Evolutionary conservation across 2,888 invertebrate genomes (phyloP).

Genomic region (Drosophila subquinaria): DNA sequence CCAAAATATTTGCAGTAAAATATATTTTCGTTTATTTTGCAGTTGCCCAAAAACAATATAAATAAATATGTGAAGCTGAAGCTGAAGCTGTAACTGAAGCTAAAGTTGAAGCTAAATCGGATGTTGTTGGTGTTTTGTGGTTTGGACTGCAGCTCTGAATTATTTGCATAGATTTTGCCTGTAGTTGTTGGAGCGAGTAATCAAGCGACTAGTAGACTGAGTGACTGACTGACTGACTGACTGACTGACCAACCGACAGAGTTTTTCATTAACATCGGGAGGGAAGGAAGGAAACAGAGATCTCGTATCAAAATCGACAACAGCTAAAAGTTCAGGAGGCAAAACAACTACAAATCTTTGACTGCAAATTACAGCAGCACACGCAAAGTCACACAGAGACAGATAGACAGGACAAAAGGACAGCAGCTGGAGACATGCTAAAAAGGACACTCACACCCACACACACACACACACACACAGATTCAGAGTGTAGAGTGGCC

Average conservation of each 20-base stretch:
- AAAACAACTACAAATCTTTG: constrained; percentile 59
- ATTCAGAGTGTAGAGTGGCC: constrained; percentile 22
- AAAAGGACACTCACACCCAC: constrained; percentile 23
- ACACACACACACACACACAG: constrained; percentile 23
- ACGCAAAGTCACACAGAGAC: constrained; percentile 43
- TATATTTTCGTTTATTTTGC: constrained; percentile 25
- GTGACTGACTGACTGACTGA: constrained; percentile 2
- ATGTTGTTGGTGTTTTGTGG: constrained; percentile 39
- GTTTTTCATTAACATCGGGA: constrained; percentile 56
- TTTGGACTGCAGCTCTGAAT: constrained; percentile 36
- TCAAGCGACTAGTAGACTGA: constrained; percentile 23
- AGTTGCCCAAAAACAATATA: constrained; percentile 9
- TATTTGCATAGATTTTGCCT: constrained; percentile 55
- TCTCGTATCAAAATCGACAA: constrained; percentile 70
- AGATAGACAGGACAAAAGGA: constrained; percentile 30
- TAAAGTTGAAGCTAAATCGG: constrained; percentile 5
- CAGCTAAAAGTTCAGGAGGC: constrained; percentile 65
- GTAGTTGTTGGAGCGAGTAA: constrained; percentile 39
- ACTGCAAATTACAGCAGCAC: constrained; percentile 58
- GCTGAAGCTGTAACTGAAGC: neutral
- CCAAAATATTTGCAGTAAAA: constrained; percentile 14
- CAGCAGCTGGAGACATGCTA: constrained; percentile 16
- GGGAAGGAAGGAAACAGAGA: constrained; percentile 16
- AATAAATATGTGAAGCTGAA: constrained; percentile 19
- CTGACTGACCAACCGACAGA: constrained; percentile 29